These are phyloP conservation scores for Asarcornis scutulata DNA, from an alignment of 2,113 vertebrate genomes.

Conservation along the genomic window DNA sequence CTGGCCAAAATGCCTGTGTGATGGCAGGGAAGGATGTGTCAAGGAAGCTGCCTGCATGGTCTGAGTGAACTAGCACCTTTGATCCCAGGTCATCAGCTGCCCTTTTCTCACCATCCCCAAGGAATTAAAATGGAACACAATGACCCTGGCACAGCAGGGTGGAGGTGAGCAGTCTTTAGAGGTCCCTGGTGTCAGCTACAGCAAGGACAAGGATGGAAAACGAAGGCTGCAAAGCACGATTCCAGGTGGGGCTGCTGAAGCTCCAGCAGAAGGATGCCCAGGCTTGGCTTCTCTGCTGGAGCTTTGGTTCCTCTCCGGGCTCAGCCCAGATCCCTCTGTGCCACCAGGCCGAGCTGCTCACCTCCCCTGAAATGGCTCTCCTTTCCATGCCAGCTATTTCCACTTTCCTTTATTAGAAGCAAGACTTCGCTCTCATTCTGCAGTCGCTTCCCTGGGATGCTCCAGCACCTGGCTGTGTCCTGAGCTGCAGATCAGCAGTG, in stretches of 20 bases:
- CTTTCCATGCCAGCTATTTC: too few relatives aligned
- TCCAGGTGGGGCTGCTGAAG: too few relatives aligned
- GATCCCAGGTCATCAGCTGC: neutral
- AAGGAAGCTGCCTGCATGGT: neutral
- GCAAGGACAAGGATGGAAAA: too few relatives aligned
- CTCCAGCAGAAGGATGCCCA: too few relatives aligned
- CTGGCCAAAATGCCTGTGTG: neutral
- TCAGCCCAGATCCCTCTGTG: too few relatives aligned
- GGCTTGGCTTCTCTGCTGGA: too few relatives aligned
- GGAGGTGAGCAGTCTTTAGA: neutral
- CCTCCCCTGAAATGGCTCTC: too few relatives aligned
- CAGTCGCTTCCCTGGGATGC: neutral
- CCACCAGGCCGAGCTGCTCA: too few relatives aligned
- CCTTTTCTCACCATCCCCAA: neutral
- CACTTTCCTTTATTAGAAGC: neutral
- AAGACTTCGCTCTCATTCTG: neutral
- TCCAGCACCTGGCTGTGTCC: neutral
- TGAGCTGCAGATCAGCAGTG: neutral
- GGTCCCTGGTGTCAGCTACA: too few relatives aligned
- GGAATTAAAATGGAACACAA: neutral
- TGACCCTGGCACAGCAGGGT: neutral
- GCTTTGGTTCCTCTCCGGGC: too few relatives aligned
- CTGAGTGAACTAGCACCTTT: neutral
- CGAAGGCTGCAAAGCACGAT: too few relatives aligned
- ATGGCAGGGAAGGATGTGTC: neutral